Percentiles rank a stretch among this genome's conserved stretches.
phyloP scores from a whole-genome alignment of 2,113 vertebrate genomes.

The Tinamus guttatus region DNA sequence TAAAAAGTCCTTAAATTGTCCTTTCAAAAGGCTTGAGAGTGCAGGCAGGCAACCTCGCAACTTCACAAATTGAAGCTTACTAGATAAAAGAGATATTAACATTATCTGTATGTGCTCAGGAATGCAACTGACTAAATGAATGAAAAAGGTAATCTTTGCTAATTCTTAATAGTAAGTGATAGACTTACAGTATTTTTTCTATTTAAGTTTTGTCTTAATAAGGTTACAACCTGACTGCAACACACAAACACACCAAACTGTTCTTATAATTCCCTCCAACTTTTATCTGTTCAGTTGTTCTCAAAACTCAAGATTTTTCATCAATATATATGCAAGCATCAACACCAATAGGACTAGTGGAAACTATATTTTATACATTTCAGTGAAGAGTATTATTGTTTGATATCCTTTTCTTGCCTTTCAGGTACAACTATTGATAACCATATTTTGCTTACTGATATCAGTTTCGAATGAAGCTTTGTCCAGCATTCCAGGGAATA shows the following conservation, averaged over 20 bases:
- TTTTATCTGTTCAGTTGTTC: not conserved
- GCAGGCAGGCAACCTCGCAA: not conserved
- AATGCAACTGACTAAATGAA: not conserved
- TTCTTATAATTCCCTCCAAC: not conserved
- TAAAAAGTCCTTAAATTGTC: not conserved
- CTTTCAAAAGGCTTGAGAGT: not conserved
- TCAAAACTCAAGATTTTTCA: not conserved
- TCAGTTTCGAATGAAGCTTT: not conserved
- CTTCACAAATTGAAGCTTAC: not conserved
- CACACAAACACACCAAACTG: not conserved
- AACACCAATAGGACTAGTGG: not conserved
- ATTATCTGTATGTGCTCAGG: not conserved
- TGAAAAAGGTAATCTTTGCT: rapidly evolving
- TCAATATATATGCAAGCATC: not conserved
- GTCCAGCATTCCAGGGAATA: not conserved
- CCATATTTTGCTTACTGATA: not conserved
- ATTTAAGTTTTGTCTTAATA: not conserved
- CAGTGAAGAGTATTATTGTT: not conserved
- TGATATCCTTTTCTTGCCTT: not conserved
- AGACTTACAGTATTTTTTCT: not conserved
- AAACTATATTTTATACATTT: not conserved
- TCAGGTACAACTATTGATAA: not conserved
- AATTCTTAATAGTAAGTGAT: not conserved
- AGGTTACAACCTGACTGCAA: not conserved
- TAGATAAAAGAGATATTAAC: not conserved